These are phyloP conservation scores for Chrysaora quinquecirrha DNA, from an alignment of 30 jellyfish, hydroid and myxozoan genomes.

Conservation along the genomic window DNA sequence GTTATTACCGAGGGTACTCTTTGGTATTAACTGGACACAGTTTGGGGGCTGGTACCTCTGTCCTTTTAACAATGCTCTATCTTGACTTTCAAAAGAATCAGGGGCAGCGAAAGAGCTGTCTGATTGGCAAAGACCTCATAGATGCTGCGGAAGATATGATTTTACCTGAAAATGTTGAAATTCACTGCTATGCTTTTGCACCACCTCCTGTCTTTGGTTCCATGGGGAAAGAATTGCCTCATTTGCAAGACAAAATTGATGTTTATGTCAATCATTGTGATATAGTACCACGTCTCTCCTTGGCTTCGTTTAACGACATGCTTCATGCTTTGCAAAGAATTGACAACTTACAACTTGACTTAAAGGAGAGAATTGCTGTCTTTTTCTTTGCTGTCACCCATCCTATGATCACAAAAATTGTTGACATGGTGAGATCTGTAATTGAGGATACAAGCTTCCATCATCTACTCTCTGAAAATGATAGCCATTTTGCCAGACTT, in stretches of 20 bases:
- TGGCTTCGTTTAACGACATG: slow-evolving; percentile 57
- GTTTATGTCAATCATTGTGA: slow-evolving; percentile 56
- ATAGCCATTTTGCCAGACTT: slow-evolving; percentile 30
- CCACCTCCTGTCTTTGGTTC: slow-evolving; percentile 65
- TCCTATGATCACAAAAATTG: slow-evolving; percentile 20
- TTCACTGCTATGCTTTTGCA: slow-evolving; percentile 66
- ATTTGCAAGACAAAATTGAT: slow-evolving; percentile 14
- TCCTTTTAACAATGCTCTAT: slow-evolving; percentile 51
- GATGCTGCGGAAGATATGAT: neutral
- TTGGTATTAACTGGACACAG: slow-evolving; percentile 59
- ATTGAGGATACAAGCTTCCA: slow-evolving; percentile 18
- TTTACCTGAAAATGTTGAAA: slow-evolving; percentile 1
- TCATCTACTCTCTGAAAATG: slow-evolving; percentile 14
- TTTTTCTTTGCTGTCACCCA: slow-evolving; percentile 29
- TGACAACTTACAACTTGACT: slow-evolving; percentile 29
- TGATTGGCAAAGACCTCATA: neutral
- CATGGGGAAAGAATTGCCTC: neutral
- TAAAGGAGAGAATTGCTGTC: slow-evolving; percentile 47
- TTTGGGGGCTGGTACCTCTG: slow-evolving; percentile 58
- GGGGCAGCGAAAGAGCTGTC: neutral
- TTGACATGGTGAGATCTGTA: slow-evolving; percentile 29
- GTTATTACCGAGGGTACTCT: slow-evolving; percentile 28
- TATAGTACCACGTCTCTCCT: slow-evolving; percentile 52
- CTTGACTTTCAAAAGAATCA: slow-evolving; percentile 35
- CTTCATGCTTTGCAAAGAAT: slow-evolving; percentile 39